These are phyloP conservation scores for Burhinus oedicnemus DNA, from an alignment of 2,113 vertebrate genomes.

Conservation along the genomic window DNA sequence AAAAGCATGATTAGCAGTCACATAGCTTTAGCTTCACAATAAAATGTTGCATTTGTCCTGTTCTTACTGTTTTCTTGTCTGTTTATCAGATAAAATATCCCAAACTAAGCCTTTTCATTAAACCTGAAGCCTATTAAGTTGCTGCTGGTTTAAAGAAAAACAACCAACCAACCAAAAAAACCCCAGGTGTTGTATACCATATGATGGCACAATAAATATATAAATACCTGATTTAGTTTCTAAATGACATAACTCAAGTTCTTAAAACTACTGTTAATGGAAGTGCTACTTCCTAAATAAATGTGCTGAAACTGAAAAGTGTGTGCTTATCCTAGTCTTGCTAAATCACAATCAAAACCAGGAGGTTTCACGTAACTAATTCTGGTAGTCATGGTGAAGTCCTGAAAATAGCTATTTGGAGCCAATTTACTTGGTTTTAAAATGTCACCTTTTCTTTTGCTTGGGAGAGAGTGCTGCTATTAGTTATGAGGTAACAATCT, in stretches of 20 bases:
- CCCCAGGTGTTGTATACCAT: neutral
- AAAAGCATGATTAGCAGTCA: slow-evolving; percentile 56
- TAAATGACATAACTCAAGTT: neutral
- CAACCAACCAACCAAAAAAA: too few relatives aligned
- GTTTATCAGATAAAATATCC: slow-evolving; percentile 13
- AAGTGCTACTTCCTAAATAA: slow-evolving; percentile 53
- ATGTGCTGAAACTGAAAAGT: slow-evolving; percentile 6
- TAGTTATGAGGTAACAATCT: neutral
- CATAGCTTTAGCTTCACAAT: slow-evolving; percentile 58
- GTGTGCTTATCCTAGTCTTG: slow-evolving; percentile 3
- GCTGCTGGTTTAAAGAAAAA: neutral
- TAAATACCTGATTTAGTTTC: slow-evolving; percentile 19
- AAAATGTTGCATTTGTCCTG: slow-evolving; percentile 49
- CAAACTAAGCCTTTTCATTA: neutral
- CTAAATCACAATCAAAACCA: neutral
- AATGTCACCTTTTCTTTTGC: neutral
- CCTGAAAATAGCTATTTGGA: neutral
- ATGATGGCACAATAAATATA: neutral
- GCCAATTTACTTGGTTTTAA: neutral
- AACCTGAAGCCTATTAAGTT: slow-evolving; percentile 13
- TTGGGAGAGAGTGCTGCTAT: neutral
- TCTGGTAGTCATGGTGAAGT: neutral
- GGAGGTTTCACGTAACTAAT: neutral
- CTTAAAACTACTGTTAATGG: slow-evolving; percentile 24
- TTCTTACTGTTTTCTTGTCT: slow-evolving; percentile 24